A percentile compares a stretch with the other conserved stretches of the same genome.
Conservation (phyloP, 2,797 vertebrate genomes). For the Enteromius argenteus region DNA sequence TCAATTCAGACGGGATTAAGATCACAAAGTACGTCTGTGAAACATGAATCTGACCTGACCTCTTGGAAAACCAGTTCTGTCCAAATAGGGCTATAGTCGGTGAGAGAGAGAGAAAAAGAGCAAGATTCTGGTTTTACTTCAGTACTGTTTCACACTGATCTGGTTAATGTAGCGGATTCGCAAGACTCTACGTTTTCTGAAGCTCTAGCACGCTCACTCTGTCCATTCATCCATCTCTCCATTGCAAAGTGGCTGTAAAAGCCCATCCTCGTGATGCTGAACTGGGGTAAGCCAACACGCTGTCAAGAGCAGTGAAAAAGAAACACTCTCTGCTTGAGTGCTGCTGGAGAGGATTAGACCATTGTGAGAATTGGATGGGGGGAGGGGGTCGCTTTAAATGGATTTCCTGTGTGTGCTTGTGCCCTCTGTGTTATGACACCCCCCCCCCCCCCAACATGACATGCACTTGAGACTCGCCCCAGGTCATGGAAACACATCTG, state of each 20-base stretch:
- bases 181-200: background rate
- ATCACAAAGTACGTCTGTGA: conserved; percentile 12
- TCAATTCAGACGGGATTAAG: background rate
- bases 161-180: conserved; percentile 3
- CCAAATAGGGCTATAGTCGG: conserved; percentile 4
- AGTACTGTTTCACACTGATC: background rate
- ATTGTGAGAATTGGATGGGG: conserved; percentile 41
- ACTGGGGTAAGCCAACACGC: conserved; percentile 31
- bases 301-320: conserved; percentile 26
- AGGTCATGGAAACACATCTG: conserved; percentile 17
- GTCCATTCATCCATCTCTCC: conserved; percentile 20
- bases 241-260: conserved; percentile 41
- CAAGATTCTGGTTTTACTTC: conserved; percentile 17
- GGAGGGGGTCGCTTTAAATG: conserved; percentile 41
- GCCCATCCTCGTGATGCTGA: conserved; percentile 39
- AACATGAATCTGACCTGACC: conserved; percentile 20
- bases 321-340: conserved; percentile 16
- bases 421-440: conserved; percentile 29
- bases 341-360: conserved; percentile 37
- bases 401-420: conserved; percentile 42
- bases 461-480: conserved; percentile 31
- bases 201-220: background rate
- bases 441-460: conserved; percentile 1
- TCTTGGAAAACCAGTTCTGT: conserved; percentile 12
- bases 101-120: conserved; percentile 3